These are phyloP conservation scores for Oreochromis spilurus DNA, from an alignment of 2,113 vertebrate genomes.

Conservation along the genomic window DNA sequence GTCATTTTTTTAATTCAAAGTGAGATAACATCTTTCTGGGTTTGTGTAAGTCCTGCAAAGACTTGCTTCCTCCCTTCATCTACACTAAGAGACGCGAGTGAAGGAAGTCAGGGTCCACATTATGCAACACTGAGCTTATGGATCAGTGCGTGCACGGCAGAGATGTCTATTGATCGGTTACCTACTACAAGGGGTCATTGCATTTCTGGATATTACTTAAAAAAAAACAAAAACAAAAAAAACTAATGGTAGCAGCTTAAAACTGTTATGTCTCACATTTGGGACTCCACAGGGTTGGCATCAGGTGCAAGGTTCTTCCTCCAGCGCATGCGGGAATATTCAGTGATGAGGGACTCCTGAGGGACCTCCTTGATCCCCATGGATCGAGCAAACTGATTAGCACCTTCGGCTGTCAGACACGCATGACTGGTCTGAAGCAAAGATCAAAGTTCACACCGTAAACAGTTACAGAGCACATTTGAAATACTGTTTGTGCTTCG, in stretches of 20 bases:
- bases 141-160: neutral
- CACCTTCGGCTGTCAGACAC: conserved; percentile 83
- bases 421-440: conserved; percentile 80
- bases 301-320: conserved; percentile 70
- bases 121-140: neutral
- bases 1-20: neutral
- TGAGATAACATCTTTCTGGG: neutral
- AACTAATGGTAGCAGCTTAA: neutral
- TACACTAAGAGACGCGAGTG: neutral
- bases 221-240: neutral
- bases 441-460: neutral
- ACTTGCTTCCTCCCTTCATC: neutral
- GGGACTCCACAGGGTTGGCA: conserved; percentile 69
- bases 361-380: conserved; percentile 80
- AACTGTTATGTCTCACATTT: conserved; percentile 70
- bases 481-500: neutral
- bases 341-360: conserved; percentile 81
- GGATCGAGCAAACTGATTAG: conserved; percentile 78
- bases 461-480: neutral
- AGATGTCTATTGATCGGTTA: neutral
- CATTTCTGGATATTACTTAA: neutral
- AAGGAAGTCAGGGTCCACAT: neutral
- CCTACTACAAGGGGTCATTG: neutral
- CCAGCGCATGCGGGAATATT: conserved; percentile 80
- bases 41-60: neutral